These are phyloP conservation scores for Zele albiditarsus DNA, from an alignment of 2,888 invertebrate species.

Conservation along the genomic window DNA sequence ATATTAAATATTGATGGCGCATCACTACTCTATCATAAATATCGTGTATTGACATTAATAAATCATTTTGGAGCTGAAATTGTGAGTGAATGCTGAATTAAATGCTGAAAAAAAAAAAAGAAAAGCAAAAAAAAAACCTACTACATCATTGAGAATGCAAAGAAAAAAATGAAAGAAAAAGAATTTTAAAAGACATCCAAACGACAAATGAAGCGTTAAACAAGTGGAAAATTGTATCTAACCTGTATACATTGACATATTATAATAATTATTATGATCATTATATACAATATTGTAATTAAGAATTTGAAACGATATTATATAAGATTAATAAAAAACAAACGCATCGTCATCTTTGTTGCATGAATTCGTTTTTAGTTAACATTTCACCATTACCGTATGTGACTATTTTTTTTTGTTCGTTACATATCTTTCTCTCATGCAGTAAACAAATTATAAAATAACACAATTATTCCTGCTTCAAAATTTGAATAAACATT, in stretches of 20 bases:
- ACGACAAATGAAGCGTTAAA: conserved; percentile 60
- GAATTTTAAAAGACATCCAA: conserved; percentile 67
- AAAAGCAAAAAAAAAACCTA: conserved; percentile 57
- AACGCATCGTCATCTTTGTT: conserved; percentile 70
- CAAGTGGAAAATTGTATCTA: conserved; percentile 66
- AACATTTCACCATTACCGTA: neutral
- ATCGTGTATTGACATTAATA: conserved; percentile 34
- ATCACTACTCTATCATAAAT: conserved; percentile 7
- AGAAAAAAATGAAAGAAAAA: conserved; percentile 51
- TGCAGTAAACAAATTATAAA: no score
- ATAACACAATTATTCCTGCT: no score
- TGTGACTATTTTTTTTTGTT: no score
- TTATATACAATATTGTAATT: conserved; percentile 71
- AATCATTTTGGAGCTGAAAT: conserved; percentile 53
- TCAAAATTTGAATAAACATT: no score
- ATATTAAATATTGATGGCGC: conserved; percentile 46
- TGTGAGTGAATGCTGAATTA: conserved; percentile 48
- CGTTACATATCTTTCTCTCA: no score
- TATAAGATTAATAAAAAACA: conserved; percentile 73
- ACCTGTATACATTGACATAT: conserved; percentile 73
- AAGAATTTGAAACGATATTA: conserved; percentile 73
- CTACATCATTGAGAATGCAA: conserved; percentile 68
- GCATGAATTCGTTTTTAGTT: conserved; percentile 29
- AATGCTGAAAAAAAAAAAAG: conserved; percentile 31
- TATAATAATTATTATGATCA: conserved; percentile 63